These are phyloP conservation scores for Papilio demoleus DNA, from an alignment of 2,888 invertebrate genomes.

Conservation along the genomic window DNA sequence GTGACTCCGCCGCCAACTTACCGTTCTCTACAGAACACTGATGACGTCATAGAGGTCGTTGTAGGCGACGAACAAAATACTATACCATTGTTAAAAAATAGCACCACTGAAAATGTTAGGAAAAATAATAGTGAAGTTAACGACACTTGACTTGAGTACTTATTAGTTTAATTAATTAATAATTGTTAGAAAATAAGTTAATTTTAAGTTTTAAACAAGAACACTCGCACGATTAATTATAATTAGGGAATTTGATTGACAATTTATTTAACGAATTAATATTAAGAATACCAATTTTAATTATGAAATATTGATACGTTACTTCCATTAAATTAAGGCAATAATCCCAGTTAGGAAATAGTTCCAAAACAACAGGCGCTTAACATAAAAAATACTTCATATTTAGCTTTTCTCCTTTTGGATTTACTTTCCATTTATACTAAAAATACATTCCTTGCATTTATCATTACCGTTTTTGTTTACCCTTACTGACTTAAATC, in stretches of 20 bases:
- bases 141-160: slow-evolving; percentile 45
- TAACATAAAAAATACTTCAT: background rate
- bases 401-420: background rate
- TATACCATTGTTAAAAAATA: slow-evolving; percentile 44
- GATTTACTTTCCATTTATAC: no score
- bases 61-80: slow-evolving; percentile 53
- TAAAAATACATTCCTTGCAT: no score
- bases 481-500: no score
- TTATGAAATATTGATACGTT: background rate
- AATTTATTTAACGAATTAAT: slow-evolving; percentile 9
- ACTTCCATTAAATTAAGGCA: background rate
- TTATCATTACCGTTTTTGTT: no score
- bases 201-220: background rate
- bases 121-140: slow-evolving; percentile 43
- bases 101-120: slow-evolving; percentile 11
- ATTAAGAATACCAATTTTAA: background rate
- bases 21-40: slow-evolving; percentile 62
- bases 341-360: background rate
- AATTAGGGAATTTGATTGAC: background rate
- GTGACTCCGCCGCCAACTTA: slow-evolving; percentile 71
- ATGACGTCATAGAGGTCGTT: slow-evolving; percentile 65
- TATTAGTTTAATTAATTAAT: background rate
- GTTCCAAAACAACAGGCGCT: background rate
- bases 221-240: slow-evolving; percentile 15
- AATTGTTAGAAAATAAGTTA: background rate